Base-by-base conservation (phyloP, 2,113 vertebrate genomes). In the Psilopogon haemacephalus region DNA sequence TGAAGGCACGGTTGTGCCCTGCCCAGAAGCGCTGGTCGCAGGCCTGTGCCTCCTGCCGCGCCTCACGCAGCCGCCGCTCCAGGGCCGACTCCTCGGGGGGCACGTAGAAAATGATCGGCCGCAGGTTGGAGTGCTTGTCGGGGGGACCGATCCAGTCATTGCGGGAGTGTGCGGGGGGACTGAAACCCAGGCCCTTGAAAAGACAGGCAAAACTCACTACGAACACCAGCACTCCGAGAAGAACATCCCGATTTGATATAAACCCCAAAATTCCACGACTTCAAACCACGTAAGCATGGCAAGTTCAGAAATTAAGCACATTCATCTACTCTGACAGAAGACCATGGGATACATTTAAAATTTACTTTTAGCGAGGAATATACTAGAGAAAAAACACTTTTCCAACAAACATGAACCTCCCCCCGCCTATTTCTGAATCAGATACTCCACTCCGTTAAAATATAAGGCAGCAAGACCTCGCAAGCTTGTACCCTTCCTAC, bases 131-230 rank as follows among this genome's bases (percentile, higher is more conserved):
- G 50, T 96, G 94, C 32, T 88, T 96, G 96, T 99, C 98, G 1
- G 99, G 98, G 8, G 99, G 99, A 6, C 99, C 99, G 35, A 99
- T 98, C 99, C 99, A 99, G 94, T 99, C 99, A 1, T 96, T 93
- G 9, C 80, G 93, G 18, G 98, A 97, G 64, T 97, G 94, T 8
- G 97, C 70, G 0, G 98, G 97, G 6, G 99, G 99, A 30, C 91
- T 96, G 96, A 98, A 98, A 19, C 70, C 54, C 37, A 93, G 95
- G 19, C 92, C 97, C 98, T 99, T 65, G 8, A 84, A 86, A 74
- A 86, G 8, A 89, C 8, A 14, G 32, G 15, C 11, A 32, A 28
- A 18, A 9, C 1, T 28, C 4, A 11, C 28, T 30, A 64, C 0
- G 2, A 17, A 3, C 11, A 1, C 54, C 21, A 0, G 3, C 16